These are phyloP conservation scores for Chaunax sp. DNA, from an alignment of 2,797 vertebrate species.

Conservation along the genomic window DNA sequence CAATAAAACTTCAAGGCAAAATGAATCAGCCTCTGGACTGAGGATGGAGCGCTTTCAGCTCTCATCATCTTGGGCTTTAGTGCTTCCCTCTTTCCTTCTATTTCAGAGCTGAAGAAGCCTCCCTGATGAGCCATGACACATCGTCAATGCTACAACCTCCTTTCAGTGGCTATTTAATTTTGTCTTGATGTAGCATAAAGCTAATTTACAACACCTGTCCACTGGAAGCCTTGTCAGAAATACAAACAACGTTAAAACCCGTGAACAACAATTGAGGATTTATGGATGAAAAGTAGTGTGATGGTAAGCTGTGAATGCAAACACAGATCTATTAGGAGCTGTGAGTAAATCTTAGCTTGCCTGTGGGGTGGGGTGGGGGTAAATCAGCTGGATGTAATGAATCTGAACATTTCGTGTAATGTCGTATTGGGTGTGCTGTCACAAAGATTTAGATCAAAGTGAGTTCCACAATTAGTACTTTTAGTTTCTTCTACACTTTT, in stretches of 20 bases:
- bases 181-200: slow-evolving; percentile 43
- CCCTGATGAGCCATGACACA: slow-evolving; percentile 34
- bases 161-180: slow-evolving; percentile 48
- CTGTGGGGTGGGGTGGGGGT: neutral
- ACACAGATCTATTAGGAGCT: slow-evolving; percentile 54
- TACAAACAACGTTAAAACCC: slow-evolving; percentile 44
- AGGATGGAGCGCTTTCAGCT: slow-evolving; percentile 9
- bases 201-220: slow-evolving; percentile 60
- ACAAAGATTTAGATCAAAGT: slow-evolving; percentile 26
- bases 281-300: slow-evolving; percentile 37
- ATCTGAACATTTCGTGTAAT: slow-evolving; percentile 37
- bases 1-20: slow-evolving; percentile 16
- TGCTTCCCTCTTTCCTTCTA: neutral
- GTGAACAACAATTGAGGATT: slow-evolving; percentile 59
- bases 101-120: slow-evolving; percentile 17
- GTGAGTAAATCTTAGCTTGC: slow-evolving; percentile 49
- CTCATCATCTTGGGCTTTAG: slow-evolving; percentile 12
- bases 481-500: slow-evolving; percentile 1
- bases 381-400: slow-evolving; percentile 19
- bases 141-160: slow-evolving; percentile 33
- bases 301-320: slow-evolving; percentile 40
- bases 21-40: slow-evolving; percentile 25
- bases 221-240: slow-evolving; percentile 24
- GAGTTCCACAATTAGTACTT: slow-evolving; percentile 8
- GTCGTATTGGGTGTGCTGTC: slow-evolving; percentile 9